Evolutionary conservation across 2,113 vertebrate species (phyloP).

Genomic region (Oreotrochilus melanogaster): DNA sequence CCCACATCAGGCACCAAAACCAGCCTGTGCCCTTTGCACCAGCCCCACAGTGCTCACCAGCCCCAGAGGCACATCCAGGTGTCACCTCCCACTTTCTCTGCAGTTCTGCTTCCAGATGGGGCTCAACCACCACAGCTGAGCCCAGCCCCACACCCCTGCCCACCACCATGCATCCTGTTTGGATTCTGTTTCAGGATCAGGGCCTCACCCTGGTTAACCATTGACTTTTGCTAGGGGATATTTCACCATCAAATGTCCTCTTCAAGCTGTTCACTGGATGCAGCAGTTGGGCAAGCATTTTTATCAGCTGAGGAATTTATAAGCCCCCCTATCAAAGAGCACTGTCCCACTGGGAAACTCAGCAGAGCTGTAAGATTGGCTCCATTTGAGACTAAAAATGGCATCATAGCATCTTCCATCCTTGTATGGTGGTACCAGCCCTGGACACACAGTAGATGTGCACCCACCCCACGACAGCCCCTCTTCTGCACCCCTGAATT

Average conservation of each 20-base stretch:
- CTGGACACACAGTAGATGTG: background rate
- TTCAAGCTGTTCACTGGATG: background rate
- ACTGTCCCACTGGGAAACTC: background rate
- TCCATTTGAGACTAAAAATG: background rate
- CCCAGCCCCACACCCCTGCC: background rate
- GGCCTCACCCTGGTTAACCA: background rate
- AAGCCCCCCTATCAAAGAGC: background rate
- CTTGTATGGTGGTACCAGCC: background rate
- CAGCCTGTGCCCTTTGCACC: background rate
- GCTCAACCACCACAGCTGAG: rapidly evolving
- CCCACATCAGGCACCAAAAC: background rate
- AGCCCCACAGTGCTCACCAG: background rate
- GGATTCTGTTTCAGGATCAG: background rate
- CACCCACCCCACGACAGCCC: rapidly evolving
- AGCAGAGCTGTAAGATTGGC: background rate
- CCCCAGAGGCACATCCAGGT: background rate
- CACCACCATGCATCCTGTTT: rapidly evolving
- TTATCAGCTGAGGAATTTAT: background rate
- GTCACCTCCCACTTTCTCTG: background rate
- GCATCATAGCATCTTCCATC: background rate
- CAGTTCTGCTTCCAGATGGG: background rate
- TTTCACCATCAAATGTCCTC: background rate
- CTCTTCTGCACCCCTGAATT: background rate
- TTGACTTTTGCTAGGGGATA: background rate
- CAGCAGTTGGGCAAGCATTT: background rate